Evolutionary conservation across 2,797 vertebrate genomes (phyloP), one percentile per base, ranked within the genome.

Genomic region (Argyrosomus regius): DNA sequence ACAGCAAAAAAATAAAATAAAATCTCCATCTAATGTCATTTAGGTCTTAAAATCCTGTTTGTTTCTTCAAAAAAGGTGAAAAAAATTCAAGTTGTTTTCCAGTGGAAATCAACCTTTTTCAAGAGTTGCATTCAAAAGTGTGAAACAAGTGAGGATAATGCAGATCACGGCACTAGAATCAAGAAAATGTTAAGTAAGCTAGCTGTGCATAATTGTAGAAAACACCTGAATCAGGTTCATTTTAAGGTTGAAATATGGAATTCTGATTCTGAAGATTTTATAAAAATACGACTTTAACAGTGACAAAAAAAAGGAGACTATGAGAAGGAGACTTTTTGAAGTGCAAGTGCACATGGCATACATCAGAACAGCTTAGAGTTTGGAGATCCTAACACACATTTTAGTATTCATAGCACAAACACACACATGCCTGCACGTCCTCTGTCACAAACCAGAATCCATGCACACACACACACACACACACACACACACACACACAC

Each of bases 351-450:
- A 81, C 69, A 49, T 59, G 60, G 63, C 69, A 81, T 50, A 60
- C 57, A 82, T 70, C 41, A 78, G 50, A 73, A 66, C n/a, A 18
- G 75, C 86, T 76, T 26, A 58, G 68, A 83, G 78, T 80, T 73
- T 14, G 24, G 57, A 73, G 76, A 87, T 81, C 79, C 71, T 76
- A 62, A 80, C 68, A 31, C 72, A 3, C 54, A 57, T 68, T 83
- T 88, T 88, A 82, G 77, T 80, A 88, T 90, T 90, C 86, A 72
- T 58, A 46, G 41, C 89, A 81, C 87, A 85, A 57, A 78, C 59
- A 26, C 77, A 70, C 65, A 81, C 83, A 83, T 73, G 35, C 72
- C 39, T 73, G 72, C 83, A 69, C 87, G 64, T 79, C 65, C 63
- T 82, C 80, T 59, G 68, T 83, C 65, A 76, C 84, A 78, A 81